Base-by-base conservation (phyloP, 2,888 invertebrate genomes). In the Sphaerophoria rueppellii region DNA sequence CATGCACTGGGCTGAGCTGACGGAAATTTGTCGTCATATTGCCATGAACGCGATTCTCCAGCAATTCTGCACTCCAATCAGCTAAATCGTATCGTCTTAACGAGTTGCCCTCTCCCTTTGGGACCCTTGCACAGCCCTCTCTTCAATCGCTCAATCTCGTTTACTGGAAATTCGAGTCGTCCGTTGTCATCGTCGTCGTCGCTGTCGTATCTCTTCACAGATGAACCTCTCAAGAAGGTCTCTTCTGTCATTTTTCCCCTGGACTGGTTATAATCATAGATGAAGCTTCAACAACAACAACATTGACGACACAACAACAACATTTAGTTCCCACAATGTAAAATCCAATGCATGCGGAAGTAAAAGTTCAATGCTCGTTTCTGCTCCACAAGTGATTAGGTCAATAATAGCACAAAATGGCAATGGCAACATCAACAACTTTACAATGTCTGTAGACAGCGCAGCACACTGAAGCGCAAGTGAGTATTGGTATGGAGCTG, bases 341-440 rank as follows among this genome's bases (percentile, higher is more conserved):
- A 87, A 88, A 87, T 88, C 79, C 89, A 89, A 88, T 89, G 89
- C 90, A 91, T 90, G 91, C 91, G 91, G 91, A 91, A 91, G 91
- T 91, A 91, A 91, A 91, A 91, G 91, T 91, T 91, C 91, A 91
- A 91, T 90, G 91, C 89, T 91, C 91, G 90, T 91, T 90, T 90
- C 89, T 91, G 91, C 91, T 91, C 91, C 89, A 91, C 91, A 91
- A 91, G 91, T 91, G 91, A 91, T 91, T 91, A 91, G 91, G 91
- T 91, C 91, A 91, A 91, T 90, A 91, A 91, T 90, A 90, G 88
- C 88, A 90, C 89, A 90, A 88, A 88, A 88, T 89, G 88, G 88
- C 89, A 89, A 87, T 88, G 88, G 87, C 87, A 88, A 80, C 79
- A 88, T 82, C 86, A 88, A 82, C 82, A 87, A 86, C 75, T 82